Base-by-base conservation (phyloP, 2,113 vertebrate species). In the Cacatua alba region DNA sequence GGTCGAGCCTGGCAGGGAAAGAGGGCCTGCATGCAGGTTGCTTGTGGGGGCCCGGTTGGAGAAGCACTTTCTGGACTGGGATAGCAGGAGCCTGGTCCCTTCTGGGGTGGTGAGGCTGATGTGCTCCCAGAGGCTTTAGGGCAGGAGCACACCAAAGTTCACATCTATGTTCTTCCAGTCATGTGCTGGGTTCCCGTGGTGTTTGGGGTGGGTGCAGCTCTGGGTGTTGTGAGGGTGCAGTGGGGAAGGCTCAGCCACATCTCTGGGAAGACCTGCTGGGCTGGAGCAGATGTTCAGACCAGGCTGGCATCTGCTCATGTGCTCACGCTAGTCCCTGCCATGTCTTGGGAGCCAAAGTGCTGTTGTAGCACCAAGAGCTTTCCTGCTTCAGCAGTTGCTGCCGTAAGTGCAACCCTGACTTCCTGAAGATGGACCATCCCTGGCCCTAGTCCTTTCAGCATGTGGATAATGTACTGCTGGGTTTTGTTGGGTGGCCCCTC, bases 131-230 rank as follows among this genome's bases (percentile, higher is more conserved):
- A 63, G 69, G 3, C 11, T 23, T 10, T 8, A 49, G 10, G 46
- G 25, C 44, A 57, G 59, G 21, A 59, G 41, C 31, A 18, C 55
- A n/a, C 37, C 21, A 23, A 35, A 16, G n/a, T 44, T 80, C 39
- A 44, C 17, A 10, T 35, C 23, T 64, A 0, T 39, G 13, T 46
- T 88, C 49, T 72, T 69, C 13, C 31, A 53, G 1, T 29, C 0
- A 0, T n/a, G 1, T 52, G 7, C 24, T 52, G 59, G 29, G 25
- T 70, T 86, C 26, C 18, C 1, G 0, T 33, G 33, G 24, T 70
- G 41, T 31, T 79, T 11, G 37, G 29, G 17, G 11, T 76, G 67
- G 9, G 18, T 51, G 43, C 23, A 51, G 59, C 51, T 44, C 43
- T 59, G 57, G 64, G 52, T n/a, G 31, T 39, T 19, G 26, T 11